Evolutionary conservation across 2,888 invertebrate species (phyloP).

Genomic region (Pachydiplax longipennis): DNA sequence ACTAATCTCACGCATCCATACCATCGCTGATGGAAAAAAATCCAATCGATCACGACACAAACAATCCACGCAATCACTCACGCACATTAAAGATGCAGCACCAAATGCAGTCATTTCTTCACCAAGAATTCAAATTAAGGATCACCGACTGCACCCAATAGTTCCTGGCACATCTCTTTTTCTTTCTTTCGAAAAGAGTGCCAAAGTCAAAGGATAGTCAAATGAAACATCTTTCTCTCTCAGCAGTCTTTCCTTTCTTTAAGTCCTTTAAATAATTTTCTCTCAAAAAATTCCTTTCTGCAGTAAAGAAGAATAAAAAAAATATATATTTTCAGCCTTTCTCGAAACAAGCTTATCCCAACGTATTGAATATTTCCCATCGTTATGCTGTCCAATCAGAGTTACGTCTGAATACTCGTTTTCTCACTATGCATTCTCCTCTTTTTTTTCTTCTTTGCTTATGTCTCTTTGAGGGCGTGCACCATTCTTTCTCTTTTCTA

Average conservation of each 20-base stretch:
- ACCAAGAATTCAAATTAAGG: slow-evolving; percentile 35
- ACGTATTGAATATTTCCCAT: slow-evolving; percentile 10
- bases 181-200: background rate
- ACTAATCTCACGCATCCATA: slow-evolving; percentile 19
- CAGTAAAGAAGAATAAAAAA: slow-evolving; percentile 44
- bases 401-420: slow-evolving; percentile 10
- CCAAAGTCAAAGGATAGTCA: slow-evolving; percentile 27
- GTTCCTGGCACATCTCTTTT: slow-evolving; percentile 26
- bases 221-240: background rate
- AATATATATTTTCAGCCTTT: slow-evolving; percentile 38
- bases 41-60: slow-evolving; percentile 21
- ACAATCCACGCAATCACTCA: slow-evolving; percentile 4
- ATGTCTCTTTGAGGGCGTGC: slow-evolving; percentile 32
- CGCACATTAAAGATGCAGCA: slow-evolving; percentile 37
- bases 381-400: slow-evolving; percentile 17
- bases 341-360: slow-evolving; percentile 4
- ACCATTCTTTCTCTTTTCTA: slow-evolving; percentile 20
- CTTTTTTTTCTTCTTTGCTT: background rate
- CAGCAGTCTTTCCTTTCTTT: slow-evolving; percentile 24
- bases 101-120: slow-evolving; percentile 41
- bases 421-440: background rate
- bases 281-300: slow-evolving; percentile 43
- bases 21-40: slow-evolving; percentile 23
- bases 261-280: slow-evolving; percentile 27
- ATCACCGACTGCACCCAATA: slow-evolving; percentile 27